Base-by-base conservation (phyloP, 2,888 invertebrate species). In the Heliothis peltigera region DNA sequence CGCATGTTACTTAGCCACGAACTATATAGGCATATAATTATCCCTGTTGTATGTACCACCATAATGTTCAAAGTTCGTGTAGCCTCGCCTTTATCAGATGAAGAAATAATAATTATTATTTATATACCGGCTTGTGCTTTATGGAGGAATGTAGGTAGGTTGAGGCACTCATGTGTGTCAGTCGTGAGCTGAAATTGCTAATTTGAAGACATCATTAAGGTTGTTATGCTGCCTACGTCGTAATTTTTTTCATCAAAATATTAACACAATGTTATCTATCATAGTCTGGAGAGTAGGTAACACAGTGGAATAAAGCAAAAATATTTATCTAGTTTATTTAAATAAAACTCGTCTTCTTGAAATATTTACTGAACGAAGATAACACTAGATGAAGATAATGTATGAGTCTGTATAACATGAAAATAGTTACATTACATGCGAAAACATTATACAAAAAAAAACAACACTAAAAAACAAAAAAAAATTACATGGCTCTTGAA, bases 11-110 rank as follows among this genome's bases (percentile, higher is more conserved):
- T n/a, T n/a, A n/a, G n/a, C n/a, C n/a, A 25, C 25, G 3, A 25
- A 17, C 42, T 19, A 3, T 17, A 6, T 25, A 25, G 25, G 25
- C 6, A 25, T 35, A 64, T 73, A 63, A 72, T 72, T 69, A 17
- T 54, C 52, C 21, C 32, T 49, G 67, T 62, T 67, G 69, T 69
- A 48, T 67, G 69, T 69, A 48, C 49, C 17, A 64, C 70, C 55
- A 69, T 72, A 75, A 72, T 64, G 63, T 58, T 51, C 35, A 43
- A 53, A 39, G 42, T 69, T 57, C 70, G 75, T 72, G 69, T 43
- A 64, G 17, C 75, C 44, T 51, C 54, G 47, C 22, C 51, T 56
- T 70, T 75, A 72, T 72, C 72, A 57, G 72, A 70, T 73, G 64
- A 70, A 70, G 72, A 60, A 57, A 54, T 64, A 64, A 60, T 64